Evolutionary conservation across 2,113 vertebrate species (phyloP).

Genomic region (Erythrolamprus reginae): DNA sequence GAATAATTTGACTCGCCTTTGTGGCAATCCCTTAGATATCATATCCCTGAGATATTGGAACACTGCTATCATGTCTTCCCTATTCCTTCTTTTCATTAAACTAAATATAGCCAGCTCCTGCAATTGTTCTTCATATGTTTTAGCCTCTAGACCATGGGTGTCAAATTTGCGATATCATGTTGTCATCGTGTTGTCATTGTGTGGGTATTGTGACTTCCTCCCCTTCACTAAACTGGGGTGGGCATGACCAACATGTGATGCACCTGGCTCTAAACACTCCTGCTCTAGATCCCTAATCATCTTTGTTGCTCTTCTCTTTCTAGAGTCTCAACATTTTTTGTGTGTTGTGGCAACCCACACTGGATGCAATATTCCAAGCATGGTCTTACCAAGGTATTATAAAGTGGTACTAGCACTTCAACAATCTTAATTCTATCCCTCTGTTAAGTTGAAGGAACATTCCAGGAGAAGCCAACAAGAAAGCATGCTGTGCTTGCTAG

Average conservation of each 20-base stretch:
- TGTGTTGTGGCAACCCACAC: not conserved
- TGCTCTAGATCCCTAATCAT: too few relatives aligned
- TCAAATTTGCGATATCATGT: too few relatives aligned
- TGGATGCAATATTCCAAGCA: not conserved
- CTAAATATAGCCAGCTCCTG: not conserved
- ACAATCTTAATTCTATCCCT: not conserved
- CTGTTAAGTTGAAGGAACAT: not conserved
- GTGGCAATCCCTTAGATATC: not conserved
- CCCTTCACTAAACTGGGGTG: too few relatives aligned
- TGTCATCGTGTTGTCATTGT: too few relatives aligned
- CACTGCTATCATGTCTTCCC: not conserved
- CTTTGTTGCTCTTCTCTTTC: not conserved
- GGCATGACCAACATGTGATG: too few relatives aligned
- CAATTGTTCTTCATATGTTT: not conserved
- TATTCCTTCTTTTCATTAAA: not conserved
- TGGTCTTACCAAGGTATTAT: not conserved
- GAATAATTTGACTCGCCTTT: not conserved
- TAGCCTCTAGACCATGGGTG: too few relatives aligned
- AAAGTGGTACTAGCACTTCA: not conserved
- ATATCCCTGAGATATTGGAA: not conserved
- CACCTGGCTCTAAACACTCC: too few relatives aligned
- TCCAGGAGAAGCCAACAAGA: not conserved
- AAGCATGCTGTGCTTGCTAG: not conserved
- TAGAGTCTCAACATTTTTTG: not conserved
- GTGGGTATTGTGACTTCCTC: too few relatives aligned